Percentiles rank a stretch among this genome's conserved stretches.
Conservation (phyloP, 2,113 vertebrate genomes). For the Elephantulus edwardii region DNA sequence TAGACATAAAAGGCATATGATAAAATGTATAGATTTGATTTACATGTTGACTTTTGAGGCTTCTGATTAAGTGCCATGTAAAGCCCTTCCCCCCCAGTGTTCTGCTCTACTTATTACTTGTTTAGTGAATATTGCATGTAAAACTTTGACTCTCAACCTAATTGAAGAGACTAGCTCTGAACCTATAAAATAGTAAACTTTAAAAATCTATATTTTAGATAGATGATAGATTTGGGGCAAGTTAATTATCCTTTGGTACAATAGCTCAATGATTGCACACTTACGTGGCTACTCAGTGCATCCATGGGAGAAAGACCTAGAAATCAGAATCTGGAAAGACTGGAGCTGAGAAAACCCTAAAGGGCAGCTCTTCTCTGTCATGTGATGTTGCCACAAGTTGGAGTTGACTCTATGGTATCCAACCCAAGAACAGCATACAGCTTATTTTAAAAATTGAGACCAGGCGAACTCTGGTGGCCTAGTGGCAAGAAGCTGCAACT, state of each 20-base stretch:
- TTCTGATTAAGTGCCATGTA: background rate
- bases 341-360: background rate
- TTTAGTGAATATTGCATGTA: background rate
- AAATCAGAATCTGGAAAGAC: background rate
- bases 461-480: no score
- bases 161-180: background rate
- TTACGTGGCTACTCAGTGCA: background rate
- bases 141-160: background rate
- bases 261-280: background rate
- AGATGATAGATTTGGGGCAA: background rate
- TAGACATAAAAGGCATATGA: background rate
- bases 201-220: background rate
- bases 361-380: background rate
- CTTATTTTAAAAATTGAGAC: conserved; percentile 28
- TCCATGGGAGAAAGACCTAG: background rate
- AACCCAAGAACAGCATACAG: background rate
- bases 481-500: no score
- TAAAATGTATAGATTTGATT: conserved; percentile 18
- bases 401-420: background rate
- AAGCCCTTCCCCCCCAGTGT: fast-evolving
- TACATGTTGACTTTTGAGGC: background rate
- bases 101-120: background rate
- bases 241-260: background rate
- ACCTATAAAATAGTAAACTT: conserved; percentile 2
- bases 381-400: background rate